These are phyloP conservation scores for Sinocyclocheilus maitianheensis DNA, from an alignment of 2,113 vertebrate genomes.

Conservation along the genomic window DNA sequence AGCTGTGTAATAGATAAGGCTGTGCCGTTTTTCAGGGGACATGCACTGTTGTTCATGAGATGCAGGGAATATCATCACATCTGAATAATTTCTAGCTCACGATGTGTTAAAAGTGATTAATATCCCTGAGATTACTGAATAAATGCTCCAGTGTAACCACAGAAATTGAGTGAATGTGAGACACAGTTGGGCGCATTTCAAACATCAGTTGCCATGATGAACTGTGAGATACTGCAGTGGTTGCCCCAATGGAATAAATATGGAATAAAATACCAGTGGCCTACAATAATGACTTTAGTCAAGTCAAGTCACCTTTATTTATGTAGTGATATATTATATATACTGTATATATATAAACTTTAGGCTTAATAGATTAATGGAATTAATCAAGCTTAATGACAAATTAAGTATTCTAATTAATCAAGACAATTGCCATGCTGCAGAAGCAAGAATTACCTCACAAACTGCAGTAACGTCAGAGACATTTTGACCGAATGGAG, in stretches of 20 bases:
- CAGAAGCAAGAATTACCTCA: slow-evolving; percentile 44
- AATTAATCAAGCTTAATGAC: slow-evolving; percentile 78
- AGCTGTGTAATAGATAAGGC: neutral
- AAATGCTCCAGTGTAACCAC: neutral
- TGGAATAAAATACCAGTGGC: slow-evolving; percentile 65
- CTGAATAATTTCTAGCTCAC: neutral
- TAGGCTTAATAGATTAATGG: slow-evolving; percentile 71
- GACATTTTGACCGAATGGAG: slow-evolving; percentile 33
- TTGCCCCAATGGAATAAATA: slow-evolving; percentile 53
- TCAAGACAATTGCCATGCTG: slow-evolving; percentile 67
- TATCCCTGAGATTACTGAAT: slow-evolving; percentile 16
- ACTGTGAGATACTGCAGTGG: slow-evolving; percentile 15
- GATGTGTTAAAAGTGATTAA: slow-evolving; percentile 1
- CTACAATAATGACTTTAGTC: neutral
- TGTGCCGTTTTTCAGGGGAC: neutral
- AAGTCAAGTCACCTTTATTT: too few species aligned
- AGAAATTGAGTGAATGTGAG: slow-evolving; percentile 17
- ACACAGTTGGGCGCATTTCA: slow-evolving; percentile 49
- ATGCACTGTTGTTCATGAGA: neutral
- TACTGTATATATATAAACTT: slow-evolving; percentile 41
- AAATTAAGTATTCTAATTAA: slow-evolving; percentile 78
- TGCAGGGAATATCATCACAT: neutral
- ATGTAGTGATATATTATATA: too few species aligned
- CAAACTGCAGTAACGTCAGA: slow-evolving; percentile 42
- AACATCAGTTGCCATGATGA: slow-evolving; percentile 64